Percentiles rank a stretch among this genome's conserved stretches.
phyloP scores from a whole-genome alignment of 2,888 invertebrate species.

The Melanotus villosus region DNA sequence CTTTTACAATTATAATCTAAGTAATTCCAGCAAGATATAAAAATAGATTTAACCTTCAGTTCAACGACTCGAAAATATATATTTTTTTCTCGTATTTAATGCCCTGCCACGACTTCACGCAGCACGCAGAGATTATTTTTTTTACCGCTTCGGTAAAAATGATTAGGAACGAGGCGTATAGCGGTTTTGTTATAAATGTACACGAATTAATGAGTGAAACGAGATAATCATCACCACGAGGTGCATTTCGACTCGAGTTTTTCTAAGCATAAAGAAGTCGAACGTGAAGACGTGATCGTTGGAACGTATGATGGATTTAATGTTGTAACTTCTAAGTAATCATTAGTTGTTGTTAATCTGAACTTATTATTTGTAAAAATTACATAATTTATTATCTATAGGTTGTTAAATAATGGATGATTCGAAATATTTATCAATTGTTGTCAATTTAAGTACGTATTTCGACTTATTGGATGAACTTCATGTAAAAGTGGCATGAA shows the following conservation, averaged over 20 bases:
- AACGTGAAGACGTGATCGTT: background rate
- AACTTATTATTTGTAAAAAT: too few species aligned
- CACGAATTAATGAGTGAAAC: conserved; percentile 5
- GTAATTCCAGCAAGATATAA: background rate
- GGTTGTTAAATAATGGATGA: too few species aligned
- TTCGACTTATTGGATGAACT: too few species aligned
- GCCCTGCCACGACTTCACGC: background rate
- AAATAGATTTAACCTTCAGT: conserved; percentile 14
- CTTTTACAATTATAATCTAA: background rate
- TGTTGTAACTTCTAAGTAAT: background rate
- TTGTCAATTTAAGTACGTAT: too few species aligned
- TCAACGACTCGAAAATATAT: conserved; percentile 5
- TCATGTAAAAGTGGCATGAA: too few species aligned
- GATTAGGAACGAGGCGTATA: background rate
- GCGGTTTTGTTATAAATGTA: background rate
- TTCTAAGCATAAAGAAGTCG: too few species aligned
- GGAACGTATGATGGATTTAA: background rate
- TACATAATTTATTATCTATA: too few species aligned
- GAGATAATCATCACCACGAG: background rate
- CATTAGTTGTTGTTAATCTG: too few species aligned
- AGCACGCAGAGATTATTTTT: conserved; percentile 12
- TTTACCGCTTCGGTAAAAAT: background rate
- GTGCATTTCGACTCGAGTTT: background rate
- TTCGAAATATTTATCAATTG: too few species aligned
- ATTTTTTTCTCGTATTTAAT: background rate